These are phyloP conservation scores for Brachylomia viminalis DNA, from an alignment of 2,888 invertebrate species.

Conservation along the genomic window DNA sequence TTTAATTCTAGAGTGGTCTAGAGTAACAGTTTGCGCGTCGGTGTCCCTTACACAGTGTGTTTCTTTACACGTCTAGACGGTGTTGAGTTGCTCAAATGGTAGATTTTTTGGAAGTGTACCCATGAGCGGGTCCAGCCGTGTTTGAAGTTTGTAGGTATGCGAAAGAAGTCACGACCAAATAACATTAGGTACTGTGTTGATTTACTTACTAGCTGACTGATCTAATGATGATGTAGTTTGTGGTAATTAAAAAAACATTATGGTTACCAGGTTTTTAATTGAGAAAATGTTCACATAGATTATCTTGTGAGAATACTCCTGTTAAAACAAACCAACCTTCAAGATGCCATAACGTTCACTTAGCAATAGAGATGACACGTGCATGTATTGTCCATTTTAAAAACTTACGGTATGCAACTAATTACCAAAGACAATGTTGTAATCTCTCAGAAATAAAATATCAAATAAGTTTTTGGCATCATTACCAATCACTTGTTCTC, in stretches of 20 bases:
- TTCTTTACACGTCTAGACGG: neutral
- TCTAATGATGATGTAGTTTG: neutral
- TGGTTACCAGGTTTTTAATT: neutral
- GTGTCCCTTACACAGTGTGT: no score
- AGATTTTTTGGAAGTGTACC: neutral
- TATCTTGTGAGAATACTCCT: neutral
- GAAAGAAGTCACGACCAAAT: neutral
- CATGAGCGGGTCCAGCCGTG: neutral
- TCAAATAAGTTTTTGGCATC: constrained; percentile 1
- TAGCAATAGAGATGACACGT: neutral
- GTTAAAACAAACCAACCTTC: neutral
- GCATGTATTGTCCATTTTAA: neutral
- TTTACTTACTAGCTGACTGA: neutral
- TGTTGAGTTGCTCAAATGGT: neutral
- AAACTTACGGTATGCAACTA: neutral
- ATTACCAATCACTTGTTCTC: no score
- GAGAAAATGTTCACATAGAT: neutral
- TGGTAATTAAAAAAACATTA: neutral
- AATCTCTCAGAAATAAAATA: neutral
- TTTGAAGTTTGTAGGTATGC: neutral
- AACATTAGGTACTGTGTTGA: neutral
- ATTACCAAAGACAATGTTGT: neutral
- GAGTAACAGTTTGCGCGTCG: no score
- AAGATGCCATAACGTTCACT: neutral
- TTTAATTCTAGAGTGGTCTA: no score